Percentiles rank a stretch among this genome's conserved stretches.
Evolutionary conservation across 2,888 invertebrate species (phyloP).

Genomic region (Pandemis heparana): DNA sequence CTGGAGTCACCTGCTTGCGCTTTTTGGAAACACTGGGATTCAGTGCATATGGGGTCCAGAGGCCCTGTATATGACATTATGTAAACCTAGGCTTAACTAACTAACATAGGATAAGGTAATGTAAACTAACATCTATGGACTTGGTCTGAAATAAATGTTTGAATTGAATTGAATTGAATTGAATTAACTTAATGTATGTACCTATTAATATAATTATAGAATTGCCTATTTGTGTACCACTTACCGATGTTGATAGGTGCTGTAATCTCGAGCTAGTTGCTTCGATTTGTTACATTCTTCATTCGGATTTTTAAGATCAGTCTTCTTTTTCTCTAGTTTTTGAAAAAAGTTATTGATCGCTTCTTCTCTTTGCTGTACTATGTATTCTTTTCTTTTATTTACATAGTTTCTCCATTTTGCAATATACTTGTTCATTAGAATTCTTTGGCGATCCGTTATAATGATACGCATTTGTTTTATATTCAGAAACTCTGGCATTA

Average conservation of each 20-base stretch:
- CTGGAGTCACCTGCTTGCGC: too few relatives aligned
- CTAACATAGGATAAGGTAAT: too few relatives aligned
- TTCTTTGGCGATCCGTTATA: conserved; percentile 56
- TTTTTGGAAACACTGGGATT: too few relatives aligned
- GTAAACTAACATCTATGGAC: too few relatives aligned
- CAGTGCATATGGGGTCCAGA: too few relatives aligned
- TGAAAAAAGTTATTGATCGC: conserved; percentile 72
- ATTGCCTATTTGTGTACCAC: conserved; percentile 50
- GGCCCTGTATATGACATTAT: too few relatives aligned
- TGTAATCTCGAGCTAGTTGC: conserved; percentile 65
- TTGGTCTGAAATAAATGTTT: too few relatives aligned
- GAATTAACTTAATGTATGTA: too few relatives aligned
- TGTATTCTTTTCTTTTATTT: conserved; percentile 57
- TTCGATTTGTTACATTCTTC: conserved; percentile 67
- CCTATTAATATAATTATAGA: background rate
- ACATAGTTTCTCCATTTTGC: conserved; percentile 70
- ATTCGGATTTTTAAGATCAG: conserved; percentile 50
- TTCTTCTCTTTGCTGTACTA: conserved; percentile 63
- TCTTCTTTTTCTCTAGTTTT: conserved; percentile 71
- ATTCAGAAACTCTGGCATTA: conserved; percentile 53
- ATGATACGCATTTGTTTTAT: conserved; percentile 62
- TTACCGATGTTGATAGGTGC: conserved; percentile 77
- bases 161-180: too few relatives aligned
- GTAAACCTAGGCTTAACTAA: too few relatives aligned
- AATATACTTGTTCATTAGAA: conserved; percentile 64